Evolutionary conservation across 2,888 invertebrate genomes (phyloP), one percentile per base, ranked within the genome.

Genomic region (Nemotelus nigrinus): DNA sequence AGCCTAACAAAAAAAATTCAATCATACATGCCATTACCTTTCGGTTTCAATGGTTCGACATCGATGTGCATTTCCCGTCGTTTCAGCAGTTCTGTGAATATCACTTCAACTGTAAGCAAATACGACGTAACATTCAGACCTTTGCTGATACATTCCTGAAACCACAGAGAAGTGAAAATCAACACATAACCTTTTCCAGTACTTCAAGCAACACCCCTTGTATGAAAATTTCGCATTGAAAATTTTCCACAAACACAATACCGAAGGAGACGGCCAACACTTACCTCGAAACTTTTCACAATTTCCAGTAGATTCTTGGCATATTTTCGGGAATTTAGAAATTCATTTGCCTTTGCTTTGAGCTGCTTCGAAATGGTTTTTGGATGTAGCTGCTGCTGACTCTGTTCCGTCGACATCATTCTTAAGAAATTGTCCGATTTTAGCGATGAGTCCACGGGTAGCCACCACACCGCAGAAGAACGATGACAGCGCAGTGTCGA

Each of bases 341-440:
- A 93, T 83, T 92, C 92, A 82, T 92, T 92, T 65, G 93, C 93
- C 85, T 92, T 93, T 82, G 88, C 88, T 80, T 92, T 90, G 81
- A 94, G 87, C 83, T 91, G 89, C 83, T 92, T 91, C 76, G 91
- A 90, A 85, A 91, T 89, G 88, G 89, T 89, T 89, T 91, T 91
- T 79, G 83, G 77, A 7, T 41, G 41, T 77, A 70, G 72, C 63
- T 47, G 55, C 80, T 80, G 71, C 65, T 67, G 80, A 53, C 71
- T 55, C 75, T 80, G 80, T 77, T 80, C 81, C 55, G 80, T 70
- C 76, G 80, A 81, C 81, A 82, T 82, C 77, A 79, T 80, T 78
- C 58, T 39, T 25, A 41, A 47, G 25, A 57, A 57, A 55, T 70
- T 57, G 39, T 70, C 70, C 47, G 45, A 50, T 67, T 48, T 53